These are phyloP conservation scores for Aphis craccivora DNA, from an alignment of 1,140 invertebrate genomes.

Conservation along the genomic window DNA sequence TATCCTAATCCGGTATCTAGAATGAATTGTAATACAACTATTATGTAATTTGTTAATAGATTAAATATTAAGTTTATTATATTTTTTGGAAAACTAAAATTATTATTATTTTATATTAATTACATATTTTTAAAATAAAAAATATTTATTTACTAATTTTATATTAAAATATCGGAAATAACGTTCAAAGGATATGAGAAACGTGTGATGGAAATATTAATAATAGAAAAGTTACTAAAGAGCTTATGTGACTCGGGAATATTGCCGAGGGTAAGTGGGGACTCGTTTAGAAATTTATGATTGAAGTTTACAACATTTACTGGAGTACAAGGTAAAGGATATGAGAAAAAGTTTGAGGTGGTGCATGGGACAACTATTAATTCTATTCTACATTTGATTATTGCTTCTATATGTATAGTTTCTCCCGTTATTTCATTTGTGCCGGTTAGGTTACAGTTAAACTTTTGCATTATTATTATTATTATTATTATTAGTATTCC, in stretches of 20 bases:
- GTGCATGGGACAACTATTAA: constrained; percentile 40
- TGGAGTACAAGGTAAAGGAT: constrained; percentile 19
- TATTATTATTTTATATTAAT: background rate
- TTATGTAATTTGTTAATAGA: background rate
- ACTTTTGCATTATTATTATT: constrained; percentile 41
- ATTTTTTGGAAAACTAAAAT: background rate
- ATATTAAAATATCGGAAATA: background rate
- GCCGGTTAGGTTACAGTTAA: constrained; percentile 19
- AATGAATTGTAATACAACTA: background rate
- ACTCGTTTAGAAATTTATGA: constrained; percentile 48
- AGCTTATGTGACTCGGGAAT: background rate
- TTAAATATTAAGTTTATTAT: background rate
- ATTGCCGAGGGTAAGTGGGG: background rate
- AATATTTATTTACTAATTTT: background rate
- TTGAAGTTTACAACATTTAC: constrained; percentile 31
- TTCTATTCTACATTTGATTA: constrained; percentile 48
- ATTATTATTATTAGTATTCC: background rate
- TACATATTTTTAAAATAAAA: background rate
- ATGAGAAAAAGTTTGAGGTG: constrained; percentile 55
- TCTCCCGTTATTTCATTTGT: background rate
- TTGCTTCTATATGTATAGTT: background rate
- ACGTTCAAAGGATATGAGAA: constrained; percentile 13
- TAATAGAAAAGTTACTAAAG: constrained; percentile 44
- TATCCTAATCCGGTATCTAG: background rate
- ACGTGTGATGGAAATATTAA: constrained; percentile 43